Evolutionary conservation across 2,797 vertebrate genomes (phyloP).

Genomic region (Anniella stebbinsi): DNA sequence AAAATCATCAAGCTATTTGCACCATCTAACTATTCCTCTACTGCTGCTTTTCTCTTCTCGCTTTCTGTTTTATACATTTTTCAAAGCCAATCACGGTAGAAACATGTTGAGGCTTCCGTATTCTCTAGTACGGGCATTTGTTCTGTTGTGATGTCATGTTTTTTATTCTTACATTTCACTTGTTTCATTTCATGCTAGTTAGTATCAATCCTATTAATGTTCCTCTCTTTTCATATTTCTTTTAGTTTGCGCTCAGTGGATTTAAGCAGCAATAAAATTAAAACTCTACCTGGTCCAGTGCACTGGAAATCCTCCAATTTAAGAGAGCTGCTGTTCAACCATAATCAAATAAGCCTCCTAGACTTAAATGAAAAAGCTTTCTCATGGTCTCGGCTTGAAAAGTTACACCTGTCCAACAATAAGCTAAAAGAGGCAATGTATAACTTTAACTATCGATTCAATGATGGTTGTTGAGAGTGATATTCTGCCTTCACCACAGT

Average conservation of each 20-base stretch:
- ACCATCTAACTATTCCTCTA: neutral
- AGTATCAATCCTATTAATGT: neutral
- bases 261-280: constrained; percentile 90
- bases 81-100: neutral
- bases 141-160: neutral
- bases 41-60: neutral
- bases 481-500: neutral
- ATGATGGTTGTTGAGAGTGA: neutral
- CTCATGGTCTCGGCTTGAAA: constrained; percentile 92
- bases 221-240: constrained; percentile 31
- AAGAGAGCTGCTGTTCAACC: constrained; percentile 91
- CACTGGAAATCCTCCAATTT: constrained; percentile 90
- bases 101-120: neutral
- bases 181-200: neutral
- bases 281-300: constrained; percentile 83
- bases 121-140: neutral
- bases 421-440: constrained; percentile 88
- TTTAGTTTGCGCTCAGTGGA: constrained; percentile 91
- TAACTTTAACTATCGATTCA: constrained; percentile 12
- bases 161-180: neutral
- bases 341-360: constrained; percentile 87
- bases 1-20: neutral
- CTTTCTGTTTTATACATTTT: neutral
- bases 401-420: constrained; percentile 92
- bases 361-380: constrained; percentile 87